Percentiles rank a stretch among this genome's conserved stretches.
Evolutionary conservation across 2,797 vertebrate species (phyloP).

Genomic region (Eospalax fontanierii): DNA sequence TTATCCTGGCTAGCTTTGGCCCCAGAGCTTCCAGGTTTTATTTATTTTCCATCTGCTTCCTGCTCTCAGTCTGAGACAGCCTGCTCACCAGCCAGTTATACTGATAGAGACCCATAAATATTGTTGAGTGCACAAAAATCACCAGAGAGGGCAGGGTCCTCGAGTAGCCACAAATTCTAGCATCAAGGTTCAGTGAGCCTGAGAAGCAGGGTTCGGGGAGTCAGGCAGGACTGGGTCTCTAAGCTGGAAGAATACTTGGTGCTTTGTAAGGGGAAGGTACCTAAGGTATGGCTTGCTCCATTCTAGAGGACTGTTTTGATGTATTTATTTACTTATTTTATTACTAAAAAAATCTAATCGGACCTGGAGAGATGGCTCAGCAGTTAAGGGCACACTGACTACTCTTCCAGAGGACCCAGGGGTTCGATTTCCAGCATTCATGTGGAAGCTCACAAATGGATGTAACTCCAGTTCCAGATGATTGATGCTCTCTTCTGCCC

Average conservation of each 20-base stretch:
- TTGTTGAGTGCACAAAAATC: neutral
- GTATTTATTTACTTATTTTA: neutral
- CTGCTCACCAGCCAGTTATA: slow-evolving; percentile 37
- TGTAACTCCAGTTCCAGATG: too few relatives aligned
- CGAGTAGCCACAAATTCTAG: neutral
- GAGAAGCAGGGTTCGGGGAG: neutral
- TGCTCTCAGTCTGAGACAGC: slow-evolving; percentile 70
- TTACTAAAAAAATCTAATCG: slow-evolving; percentile 1
- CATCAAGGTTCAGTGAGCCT: neutral
- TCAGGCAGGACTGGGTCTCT: neutral
- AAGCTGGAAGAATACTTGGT: neutral
- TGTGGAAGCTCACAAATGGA: too few relatives aligned
- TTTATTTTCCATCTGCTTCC: slow-evolving; percentile 82
- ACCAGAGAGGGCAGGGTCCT: neutral
- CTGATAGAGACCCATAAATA: slow-evolving; percentile 66
- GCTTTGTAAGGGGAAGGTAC: neutral
- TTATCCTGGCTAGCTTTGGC: slow-evolving; percentile 66
- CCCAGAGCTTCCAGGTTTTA: slow-evolving; percentile 56
- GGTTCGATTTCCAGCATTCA: too few relatives aligned
- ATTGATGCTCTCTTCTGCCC: too few relatives aligned
- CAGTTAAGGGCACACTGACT: too few relatives aligned
- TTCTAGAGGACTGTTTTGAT: neutral
- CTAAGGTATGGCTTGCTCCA: neutral
- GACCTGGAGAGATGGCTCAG: too few relatives aligned
- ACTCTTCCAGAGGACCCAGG: too few relatives aligned